Base-by-base conservation (phyloP, 2,113 vertebrate species). In the Chamaea fasciata region DNA sequence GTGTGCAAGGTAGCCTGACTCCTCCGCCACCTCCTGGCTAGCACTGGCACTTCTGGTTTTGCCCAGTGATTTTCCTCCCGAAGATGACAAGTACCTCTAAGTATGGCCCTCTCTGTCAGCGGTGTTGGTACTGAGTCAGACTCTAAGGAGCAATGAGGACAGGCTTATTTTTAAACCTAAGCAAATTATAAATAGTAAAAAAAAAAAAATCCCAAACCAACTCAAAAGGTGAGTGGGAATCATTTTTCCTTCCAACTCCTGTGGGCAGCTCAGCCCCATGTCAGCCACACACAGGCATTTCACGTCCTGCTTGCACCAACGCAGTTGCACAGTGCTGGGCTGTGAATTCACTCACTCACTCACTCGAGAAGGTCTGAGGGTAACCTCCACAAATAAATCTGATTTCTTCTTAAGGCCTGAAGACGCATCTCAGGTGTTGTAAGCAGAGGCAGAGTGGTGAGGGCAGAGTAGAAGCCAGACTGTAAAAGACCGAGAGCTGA, bases 11-110 rank as follows among this genome's bases (percentile, higher is more conserved):
- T 26, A 77, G 90, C 62, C 91, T 85, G 9, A 15, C 90, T 94
- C 68, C 95, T 90, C 92, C 90, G 94, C 94, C 92, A 96, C 90
- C 92, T 96, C 96, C 91, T 94, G 94, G 91, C 88, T 94, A 79
- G 49, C 93, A 49, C 52, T 11, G 56, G 73, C 93, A 91, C 79
- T 94, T 82, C 80, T 89, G 55, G 21, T 50, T 86, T 73, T 80
- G 57, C 78, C 83, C 3, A 4, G 71, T 47, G 63, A 44, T 67
- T 83, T 89, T 82, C 77, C 74, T 94, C 56, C 75, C 44, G 47
- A 19, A 82, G 77, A 63, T 13, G 68, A 59, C 16, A 37, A 68
- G 44, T 20, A 52, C 11, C 26, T 53, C 65, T 26, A 55, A 47
- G 57, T 41, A 64, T 2, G 59, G 50, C 26, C 24, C 49, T 74